phyloP scores from a whole-genome alignment of 2,797 vertebrate species.

The Rousettus madagascariensis region DNA sequence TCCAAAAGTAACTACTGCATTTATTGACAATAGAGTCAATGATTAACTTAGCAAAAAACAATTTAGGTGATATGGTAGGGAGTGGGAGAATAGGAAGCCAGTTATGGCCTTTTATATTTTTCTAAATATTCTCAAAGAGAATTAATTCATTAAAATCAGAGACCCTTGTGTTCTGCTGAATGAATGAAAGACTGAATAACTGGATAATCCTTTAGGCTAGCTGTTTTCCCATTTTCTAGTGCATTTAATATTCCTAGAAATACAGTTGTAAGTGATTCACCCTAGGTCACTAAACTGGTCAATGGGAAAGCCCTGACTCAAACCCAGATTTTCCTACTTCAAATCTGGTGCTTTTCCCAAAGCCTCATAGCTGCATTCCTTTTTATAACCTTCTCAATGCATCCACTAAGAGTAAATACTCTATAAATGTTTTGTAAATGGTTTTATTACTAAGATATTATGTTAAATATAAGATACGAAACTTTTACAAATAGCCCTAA shows the following conservation, averaged over 20 bases:
- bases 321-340: slow-evolving; percentile 35
- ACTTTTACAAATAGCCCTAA: slow-evolving; percentile 71
- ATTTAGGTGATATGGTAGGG: background rate
- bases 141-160: slow-evolving; percentile 44
- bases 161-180: background rate
- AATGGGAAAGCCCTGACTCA: slow-evolving; percentile 9
- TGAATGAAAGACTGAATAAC: background rate
- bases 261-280: slow-evolving; percentile 21
- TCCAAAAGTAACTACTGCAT: background rate
- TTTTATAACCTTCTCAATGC: slow-evolving; percentile 49
- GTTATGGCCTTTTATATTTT: background rate
- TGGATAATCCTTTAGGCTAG: slow-evolving; percentile 18
- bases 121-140: slow-evolving; percentile 34
- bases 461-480: slow-evolving; percentile 63
- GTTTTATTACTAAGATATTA: slow-evolving; percentile 67
- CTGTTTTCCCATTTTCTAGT: slow-evolving; percentile 30
- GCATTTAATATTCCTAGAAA: slow-evolving; percentile 5
- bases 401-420: slow-evolving; percentile 56
- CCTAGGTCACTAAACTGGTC: slow-evolving; percentile 37
- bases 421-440: slow-evolving; percentile 59
- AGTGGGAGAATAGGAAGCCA: background rate
- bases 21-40: slow-evolving; percentile 5
- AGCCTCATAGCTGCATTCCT: background rate
- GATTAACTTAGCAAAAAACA: background rate
- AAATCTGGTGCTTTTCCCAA: background rate